Evolutionary conservation across 1,140 invertebrate species (phyloP).

Genomic region (Euwallacea fornicatus): DNA sequence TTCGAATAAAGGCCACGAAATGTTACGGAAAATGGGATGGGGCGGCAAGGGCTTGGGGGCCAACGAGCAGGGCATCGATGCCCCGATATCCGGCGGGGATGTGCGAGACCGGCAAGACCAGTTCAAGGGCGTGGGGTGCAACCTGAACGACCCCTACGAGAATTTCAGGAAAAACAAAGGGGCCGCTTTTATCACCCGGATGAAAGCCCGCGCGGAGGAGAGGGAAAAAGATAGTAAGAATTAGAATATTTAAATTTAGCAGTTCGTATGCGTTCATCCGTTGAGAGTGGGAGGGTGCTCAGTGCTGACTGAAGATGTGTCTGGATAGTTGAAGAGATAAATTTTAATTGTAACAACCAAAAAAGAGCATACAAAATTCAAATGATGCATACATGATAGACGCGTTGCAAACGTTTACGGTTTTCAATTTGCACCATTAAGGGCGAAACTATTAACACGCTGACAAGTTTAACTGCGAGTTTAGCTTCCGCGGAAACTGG

Average conservation of each 20-base stretch:
- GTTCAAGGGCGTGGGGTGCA: conserved; percentile 91
- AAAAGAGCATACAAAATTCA: background rate
- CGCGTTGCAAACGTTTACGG: no score
- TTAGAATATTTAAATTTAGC: background rate
- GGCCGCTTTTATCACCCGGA: conserved; percentile 92
- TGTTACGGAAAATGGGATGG: conserved; percentile 97
- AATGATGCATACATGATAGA: no score
- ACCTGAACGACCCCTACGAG: conserved; percentile 93
- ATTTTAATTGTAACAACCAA: background rate
- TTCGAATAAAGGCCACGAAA: conserved; percentile 93
- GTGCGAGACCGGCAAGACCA: conserved; percentile 88
- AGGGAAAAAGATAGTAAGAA: conserved; percentile 60
- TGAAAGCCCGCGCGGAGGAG: conserved; percentile 91
- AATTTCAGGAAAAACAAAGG: conserved; percentile 96
- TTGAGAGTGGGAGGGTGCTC: background rate
- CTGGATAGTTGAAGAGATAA: background rate
- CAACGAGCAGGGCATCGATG: conserved; percentile 91
- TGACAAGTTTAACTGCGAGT: no score
- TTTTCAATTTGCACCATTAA: no score
- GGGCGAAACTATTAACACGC: no score
- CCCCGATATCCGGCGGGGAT: conserved; percentile 89
- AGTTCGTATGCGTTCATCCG: background rate
- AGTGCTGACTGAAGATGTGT: background rate
- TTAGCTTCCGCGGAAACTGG: no score
- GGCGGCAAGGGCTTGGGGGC: conserved; percentile 79